Percentiles rank a stretch among this genome's conserved stretches.
phyloP scores from a whole-genome alignment of 2,888 invertebrate species.

The Lymantria dispar region DNA sequence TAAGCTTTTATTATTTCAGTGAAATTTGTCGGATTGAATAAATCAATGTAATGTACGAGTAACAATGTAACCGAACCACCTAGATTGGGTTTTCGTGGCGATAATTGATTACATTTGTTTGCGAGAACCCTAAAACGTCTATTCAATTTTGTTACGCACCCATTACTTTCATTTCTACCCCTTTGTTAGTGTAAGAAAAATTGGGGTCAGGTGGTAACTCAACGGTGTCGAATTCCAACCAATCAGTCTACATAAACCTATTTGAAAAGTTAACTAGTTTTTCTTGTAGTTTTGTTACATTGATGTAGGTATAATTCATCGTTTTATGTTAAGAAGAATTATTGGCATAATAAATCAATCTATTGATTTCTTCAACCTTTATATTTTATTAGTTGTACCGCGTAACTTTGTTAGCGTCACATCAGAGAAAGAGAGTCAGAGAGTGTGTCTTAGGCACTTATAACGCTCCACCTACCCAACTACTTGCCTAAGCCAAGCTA shows the following conservation, averaged over 20 bases:
- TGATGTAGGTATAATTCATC: too few species aligned
- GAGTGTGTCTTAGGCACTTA: too few species aligned
- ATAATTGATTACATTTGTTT: conserved; percentile 39
- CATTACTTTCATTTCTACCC: conserved; percentile 17
- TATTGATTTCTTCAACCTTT: too few species aligned
- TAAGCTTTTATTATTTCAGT: conserved; percentile 1
- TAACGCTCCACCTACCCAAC: too few species aligned
- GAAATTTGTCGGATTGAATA: conserved; percentile 22
- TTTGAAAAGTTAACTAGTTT: conserved; percentile 4
- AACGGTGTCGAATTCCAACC: conserved; percentile 4
- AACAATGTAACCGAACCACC: conserved; percentile 20
- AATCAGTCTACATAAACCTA: conserved; percentile 13
- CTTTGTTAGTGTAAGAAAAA: conserved; percentile 21
- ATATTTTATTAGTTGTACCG: too few species aligned
- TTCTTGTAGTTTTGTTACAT: background rate
- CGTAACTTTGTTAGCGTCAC: too few species aligned
- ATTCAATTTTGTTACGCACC: conserved; percentile 31
- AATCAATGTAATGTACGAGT: conserved; percentile 13
- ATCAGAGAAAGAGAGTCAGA: too few species aligned
- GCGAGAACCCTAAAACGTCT: conserved; percentile 26
- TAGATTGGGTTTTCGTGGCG: conserved; percentile 19
- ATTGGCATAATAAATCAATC: too few species aligned
- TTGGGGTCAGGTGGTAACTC: conserved; percentile 9
- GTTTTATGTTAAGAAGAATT: too few species aligned
- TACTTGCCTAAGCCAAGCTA: too few species aligned